Evolutionary conservation across 1,140 invertebrate genomes (phyloP).

Genomic region (Leptinotarsa undecemlineata): DNA sequence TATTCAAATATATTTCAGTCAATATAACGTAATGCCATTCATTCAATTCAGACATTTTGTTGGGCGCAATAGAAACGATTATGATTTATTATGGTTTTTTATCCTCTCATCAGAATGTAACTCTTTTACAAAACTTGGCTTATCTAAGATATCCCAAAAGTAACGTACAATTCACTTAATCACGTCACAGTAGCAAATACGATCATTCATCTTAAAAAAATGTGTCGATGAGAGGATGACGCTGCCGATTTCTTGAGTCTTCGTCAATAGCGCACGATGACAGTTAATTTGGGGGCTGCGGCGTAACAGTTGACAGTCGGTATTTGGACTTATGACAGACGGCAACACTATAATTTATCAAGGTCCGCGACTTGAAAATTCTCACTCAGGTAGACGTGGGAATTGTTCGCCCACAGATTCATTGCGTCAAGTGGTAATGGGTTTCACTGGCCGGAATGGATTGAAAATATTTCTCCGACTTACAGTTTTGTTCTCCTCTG

Average conservation of each 20-base stretch:
- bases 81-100: conserved; percentile 3
- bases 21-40: no score
- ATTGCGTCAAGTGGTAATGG: conserved; percentile 16
- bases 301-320: conserved; percentile 39
- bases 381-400: conserved; percentile 33
- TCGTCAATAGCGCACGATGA: conserved; percentile 33
- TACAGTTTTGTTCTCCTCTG: no score
- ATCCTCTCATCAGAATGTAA: conserved; percentile 5
- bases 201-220: conserved; percentile 37
- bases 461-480: background rate
- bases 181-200: conserved; percentile 33
- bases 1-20: no score
- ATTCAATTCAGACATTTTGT: no score
- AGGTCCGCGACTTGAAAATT: conserved; percentile 28
- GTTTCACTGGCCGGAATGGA: background rate
- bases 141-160: conserved; percentile 25
- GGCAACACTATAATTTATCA: conserved; percentile 40
- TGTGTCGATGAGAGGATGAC: conserved; percentile 34
- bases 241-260: conserved; percentile 32
- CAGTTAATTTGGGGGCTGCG: conserved; percentile 39
- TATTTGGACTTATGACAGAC: conserved; percentile 36
- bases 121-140: conserved; percentile 3
- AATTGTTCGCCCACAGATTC: conserved; percentile 14
- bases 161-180: conserved; percentile 29
- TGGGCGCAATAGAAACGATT: no score